Evolutionary conservation across 2,113 vertebrate genomes (phyloP).

Genomic region (Oreochromis niloticus): DNA sequence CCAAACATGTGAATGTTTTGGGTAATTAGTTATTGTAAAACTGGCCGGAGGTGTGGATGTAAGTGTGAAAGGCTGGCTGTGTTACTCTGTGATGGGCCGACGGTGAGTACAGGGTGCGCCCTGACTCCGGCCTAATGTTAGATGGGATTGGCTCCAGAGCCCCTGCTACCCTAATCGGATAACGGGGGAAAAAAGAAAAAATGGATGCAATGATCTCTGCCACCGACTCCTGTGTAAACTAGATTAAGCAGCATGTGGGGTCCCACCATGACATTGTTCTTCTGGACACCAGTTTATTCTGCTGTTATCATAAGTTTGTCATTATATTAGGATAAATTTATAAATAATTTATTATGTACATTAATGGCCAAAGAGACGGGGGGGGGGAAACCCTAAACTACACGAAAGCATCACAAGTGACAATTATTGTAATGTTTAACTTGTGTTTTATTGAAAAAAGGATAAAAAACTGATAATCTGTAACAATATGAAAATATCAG

Average conservation of each 20-base stretch:
- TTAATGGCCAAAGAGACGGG: background rate
- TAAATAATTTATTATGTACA: background rate
- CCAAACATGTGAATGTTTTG: background rate
- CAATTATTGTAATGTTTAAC: background rate
- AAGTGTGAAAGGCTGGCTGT: background rate
- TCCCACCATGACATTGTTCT: background rate
- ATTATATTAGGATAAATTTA: background rate
- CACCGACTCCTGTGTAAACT: background rate
- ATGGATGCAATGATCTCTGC: background rate
- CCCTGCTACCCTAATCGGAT: background rate
- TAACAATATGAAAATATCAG: background rate
- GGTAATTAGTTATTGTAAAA: background rate
- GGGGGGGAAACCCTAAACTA: background rate
- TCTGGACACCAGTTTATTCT: background rate
- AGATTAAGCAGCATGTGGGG: background rate
- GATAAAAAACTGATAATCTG: accelerated
- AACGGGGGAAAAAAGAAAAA: accelerated
- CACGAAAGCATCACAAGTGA: accelerated
- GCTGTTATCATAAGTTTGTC: background rate
- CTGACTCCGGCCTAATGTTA: background rate
- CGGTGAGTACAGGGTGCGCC: background rate
- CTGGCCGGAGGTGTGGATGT: background rate
- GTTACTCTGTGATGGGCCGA: background rate
- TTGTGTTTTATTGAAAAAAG: background rate
- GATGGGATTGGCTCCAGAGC: background rate